Evolutionary conservation across 2,113 vertebrate species (phyloP).

Genomic region (Coturnix japonica): DNA sequence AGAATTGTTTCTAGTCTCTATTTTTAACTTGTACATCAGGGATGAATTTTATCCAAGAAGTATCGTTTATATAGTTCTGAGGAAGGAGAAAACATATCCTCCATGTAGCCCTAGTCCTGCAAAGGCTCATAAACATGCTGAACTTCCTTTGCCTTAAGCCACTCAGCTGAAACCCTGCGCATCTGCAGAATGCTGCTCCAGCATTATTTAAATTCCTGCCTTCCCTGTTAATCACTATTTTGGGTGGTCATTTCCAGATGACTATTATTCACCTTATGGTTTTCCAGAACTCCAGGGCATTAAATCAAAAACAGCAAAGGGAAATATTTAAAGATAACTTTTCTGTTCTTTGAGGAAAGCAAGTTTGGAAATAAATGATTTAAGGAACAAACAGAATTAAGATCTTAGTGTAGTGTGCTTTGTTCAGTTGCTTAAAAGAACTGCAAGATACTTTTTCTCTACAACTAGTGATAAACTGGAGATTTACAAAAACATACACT

Average conservation of each 20-base stretch:
- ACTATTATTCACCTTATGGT: neutral
- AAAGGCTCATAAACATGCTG: neutral
- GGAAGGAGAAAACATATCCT: constrained; percentile 41
- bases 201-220: constrained; percentile 30
- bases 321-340: neutral
- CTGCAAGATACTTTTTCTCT: neutral
- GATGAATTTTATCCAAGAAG: constrained; percentile 60
- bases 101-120: neutral
- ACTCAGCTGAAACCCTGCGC: neutral
- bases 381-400: neutral
- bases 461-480: neutral
- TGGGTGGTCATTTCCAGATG: neutral
- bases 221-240: constrained; percentile 43
- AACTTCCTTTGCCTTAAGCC: constrained; percentile 17
- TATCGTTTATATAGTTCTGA: constrained; percentile 45
- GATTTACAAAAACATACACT: neutral
- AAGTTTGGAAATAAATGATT: neutral
- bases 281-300: neutral
- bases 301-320: no score
- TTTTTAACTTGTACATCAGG: constrained; percentile 61
- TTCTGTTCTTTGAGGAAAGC: neutral
- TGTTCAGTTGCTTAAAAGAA: neutral
- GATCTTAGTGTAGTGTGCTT: neutral
- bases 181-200: neutral
- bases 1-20: constrained; percentile 61